Conservation (phyloP, 2,797 vertebrate species). For the Hippocampus kuda region DNA sequence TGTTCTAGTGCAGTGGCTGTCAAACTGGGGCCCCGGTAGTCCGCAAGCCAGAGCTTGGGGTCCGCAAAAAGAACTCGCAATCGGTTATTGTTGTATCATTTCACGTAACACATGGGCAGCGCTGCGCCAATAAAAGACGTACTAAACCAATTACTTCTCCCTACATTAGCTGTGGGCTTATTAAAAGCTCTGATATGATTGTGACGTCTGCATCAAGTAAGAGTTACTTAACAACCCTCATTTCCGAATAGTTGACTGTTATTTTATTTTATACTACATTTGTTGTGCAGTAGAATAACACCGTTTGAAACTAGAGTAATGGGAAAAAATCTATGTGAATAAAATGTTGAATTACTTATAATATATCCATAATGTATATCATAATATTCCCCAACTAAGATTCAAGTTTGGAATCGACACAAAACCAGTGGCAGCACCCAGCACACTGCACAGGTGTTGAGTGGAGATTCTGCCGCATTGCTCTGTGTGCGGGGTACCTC, state of each 20-base stretch:
- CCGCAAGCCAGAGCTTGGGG: neutral
- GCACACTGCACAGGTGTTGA: no score
- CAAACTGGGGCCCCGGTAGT: neutral
- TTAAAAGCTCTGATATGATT: conserved; percentile 1
- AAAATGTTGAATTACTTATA: no score
- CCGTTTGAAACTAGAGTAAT: no score
- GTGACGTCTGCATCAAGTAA: neutral
- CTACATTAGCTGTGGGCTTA: neutral
- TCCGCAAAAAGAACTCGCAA: neutral
- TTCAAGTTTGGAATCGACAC: no score
- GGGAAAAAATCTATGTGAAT: no score
- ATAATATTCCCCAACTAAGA: no score
- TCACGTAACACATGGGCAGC: neutral
- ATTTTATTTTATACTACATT: no score
- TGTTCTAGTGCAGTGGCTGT: neutral
- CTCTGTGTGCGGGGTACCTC: neutral
- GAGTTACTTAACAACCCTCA: neutral
- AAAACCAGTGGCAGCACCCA: no score
- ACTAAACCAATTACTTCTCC: neutral
- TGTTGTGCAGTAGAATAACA: no score
- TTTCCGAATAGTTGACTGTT: no score
- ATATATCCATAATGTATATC: no score
- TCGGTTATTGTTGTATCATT: neutral
- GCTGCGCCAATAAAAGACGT: neutral
- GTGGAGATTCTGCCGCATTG: no score